Evolutionary conservation across 2,888 invertebrate genomes (phyloP), one percentile per base, ranked within the genome.

Genomic region (Volucella inanis): DNA sequence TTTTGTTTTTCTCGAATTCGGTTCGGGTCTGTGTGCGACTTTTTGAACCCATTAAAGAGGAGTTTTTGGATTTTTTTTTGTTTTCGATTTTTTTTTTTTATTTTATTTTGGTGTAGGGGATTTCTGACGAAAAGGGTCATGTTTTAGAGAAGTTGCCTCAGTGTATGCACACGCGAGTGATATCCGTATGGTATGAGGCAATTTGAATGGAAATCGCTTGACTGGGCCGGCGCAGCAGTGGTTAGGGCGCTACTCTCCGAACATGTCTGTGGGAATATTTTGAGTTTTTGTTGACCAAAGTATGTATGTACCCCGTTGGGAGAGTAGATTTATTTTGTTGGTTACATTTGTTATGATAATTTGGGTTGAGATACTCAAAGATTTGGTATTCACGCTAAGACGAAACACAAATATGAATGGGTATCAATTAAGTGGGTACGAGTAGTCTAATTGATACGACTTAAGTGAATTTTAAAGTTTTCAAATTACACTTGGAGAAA

Each of bases 61-160:
- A 45, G 45, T 18, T 43, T 64, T 62, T 64, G 11, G 22, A 39
- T 38, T 59, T 43, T 41, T 49, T n/a, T 45, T 43, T 57, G n/a
- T 12, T 47, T 22, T 18, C 43, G 59, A 41, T 22, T 1, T 31
- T 12, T 39, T 49, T 9, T 9, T 41, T 38, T 64, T 50, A 9
- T 59, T 49, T 22, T 57, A 11, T 15, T 39, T n/a, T 22, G 43
- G 39, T 61, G 50, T 47, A 54, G 45, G 22, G 61, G 75, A 84
- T 65, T 84, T 84, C 79, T 75, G 59, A 31, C 54, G 75, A 84
- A 84, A 75, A 84, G 84, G 84, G 83, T 83, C 83, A 70, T 83
- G 83, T 83, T 83, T 83, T 74, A 68, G 72, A 59, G 64, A 78
- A 78, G 74, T 47, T 74, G 74, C 59, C 65, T 74, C 72, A 68